Evolutionary conservation across 1,140 invertebrate genomes (phyloP).

Genomic region (Teleopsis dalmanni): DNA sequence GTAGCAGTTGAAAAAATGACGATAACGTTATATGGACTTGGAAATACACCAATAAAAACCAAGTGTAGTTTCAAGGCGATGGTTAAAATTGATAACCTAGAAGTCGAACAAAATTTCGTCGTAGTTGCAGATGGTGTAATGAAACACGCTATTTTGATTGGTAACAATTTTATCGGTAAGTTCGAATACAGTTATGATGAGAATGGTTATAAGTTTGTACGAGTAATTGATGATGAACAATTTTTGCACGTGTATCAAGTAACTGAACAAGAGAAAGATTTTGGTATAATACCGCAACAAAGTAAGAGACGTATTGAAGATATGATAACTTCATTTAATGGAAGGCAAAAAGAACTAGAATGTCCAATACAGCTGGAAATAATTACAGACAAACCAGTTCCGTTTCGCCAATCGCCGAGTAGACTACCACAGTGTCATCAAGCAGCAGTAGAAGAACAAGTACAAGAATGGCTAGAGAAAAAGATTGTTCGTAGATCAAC

Average conservation of each 20-base stretch:
- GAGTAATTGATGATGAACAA: not conserved
- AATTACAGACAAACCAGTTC: not conserved
- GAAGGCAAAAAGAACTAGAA: not conserved
- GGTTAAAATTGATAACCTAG: not conserved
- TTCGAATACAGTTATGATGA: not conserved
- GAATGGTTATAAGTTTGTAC: not conserved
- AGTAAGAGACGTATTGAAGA: not conserved
- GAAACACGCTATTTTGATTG: not conserved
- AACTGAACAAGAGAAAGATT: not conserved
- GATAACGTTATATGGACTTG: not conserved
- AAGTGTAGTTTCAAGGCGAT: not conserved
- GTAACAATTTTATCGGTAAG: not conserved
- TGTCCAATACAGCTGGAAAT: not conserved
- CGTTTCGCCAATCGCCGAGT: not conserved
- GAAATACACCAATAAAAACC: not conserved
- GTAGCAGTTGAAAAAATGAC: not conserved
- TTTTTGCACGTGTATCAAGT: not conserved
- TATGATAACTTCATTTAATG: constrained; percentile 7
- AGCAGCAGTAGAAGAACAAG: not conserved
- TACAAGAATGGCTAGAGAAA: not conserved
- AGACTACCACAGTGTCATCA: not conserved
- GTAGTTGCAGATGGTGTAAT: not conserved
- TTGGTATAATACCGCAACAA: not conserved
- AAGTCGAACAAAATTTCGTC: not conserved
- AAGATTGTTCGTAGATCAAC: not conserved